Evolutionary conservation across 1,140 invertebrate species (phyloP).

Genomic region (Neodiprion virginianus): DNA sequence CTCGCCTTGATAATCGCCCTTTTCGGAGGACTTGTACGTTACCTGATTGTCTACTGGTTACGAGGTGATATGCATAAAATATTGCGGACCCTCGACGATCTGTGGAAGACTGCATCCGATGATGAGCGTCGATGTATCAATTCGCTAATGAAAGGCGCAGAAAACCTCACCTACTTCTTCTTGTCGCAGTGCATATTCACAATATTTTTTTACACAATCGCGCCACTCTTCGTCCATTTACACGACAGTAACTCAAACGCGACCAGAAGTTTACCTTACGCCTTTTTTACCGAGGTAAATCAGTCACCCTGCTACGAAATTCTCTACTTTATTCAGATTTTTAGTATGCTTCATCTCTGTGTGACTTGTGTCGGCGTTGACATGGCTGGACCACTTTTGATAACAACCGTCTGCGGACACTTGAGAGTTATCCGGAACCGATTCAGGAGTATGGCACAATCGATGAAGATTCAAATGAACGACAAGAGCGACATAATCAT

Average conservation of each 20-base stretch:
- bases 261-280: constrained; percentile 32
- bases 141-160: constrained; percentile 29
- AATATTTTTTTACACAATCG: constrained; percentile 33
- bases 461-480: too few relatives aligned
- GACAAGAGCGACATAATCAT: too few relatives aligned
- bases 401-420: constrained; percentile 33
- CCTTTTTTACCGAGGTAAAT: constrained; percentile 26
- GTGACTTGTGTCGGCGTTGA: constrained; percentile 33
- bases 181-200: constrained; percentile 35
- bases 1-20: constrained; percentile 35
- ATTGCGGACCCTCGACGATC: constrained; percentile 24
- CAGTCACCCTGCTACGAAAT: constrained; percentile 39
- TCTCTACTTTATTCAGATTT: constrained; percentile 28
- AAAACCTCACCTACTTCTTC: constrained; percentile 31
- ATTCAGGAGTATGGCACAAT: not conserved
- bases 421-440: constrained; percentile 29
- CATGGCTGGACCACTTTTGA: constrained; percentile 33
- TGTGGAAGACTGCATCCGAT: constrained; percentile 30
- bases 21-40: constrained; percentile 35
- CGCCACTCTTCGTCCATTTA: constrained; percentile 25
- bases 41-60: constrained; percentile 27
- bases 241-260: not conserved
- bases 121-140: constrained; percentile 27
- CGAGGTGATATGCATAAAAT: constrained; percentile 26
- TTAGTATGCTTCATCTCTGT: constrained; percentile 27